Evolutionary conservation across 1,140 invertebrate species (phyloP), one percentile per base, ranked within the genome.

Genomic region (Melitaea cinxia): DNA sequence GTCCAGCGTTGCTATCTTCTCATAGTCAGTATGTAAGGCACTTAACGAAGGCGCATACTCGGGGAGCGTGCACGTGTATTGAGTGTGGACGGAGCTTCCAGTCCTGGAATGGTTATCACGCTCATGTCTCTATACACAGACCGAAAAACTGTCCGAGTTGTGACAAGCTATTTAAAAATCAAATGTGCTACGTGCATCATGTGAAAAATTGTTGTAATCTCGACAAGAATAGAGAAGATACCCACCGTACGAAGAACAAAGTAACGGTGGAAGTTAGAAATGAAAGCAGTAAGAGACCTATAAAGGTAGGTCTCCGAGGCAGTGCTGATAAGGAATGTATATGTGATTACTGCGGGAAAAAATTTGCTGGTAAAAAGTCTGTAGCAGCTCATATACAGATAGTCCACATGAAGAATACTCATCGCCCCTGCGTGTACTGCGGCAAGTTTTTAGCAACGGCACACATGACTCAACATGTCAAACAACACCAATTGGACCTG

Each of bases 271-370:
- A 75, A 45, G 77, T 81, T 5, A 70, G 65, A 14, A 83, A 77
- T 61, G 68, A 67, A 17, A 67, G 24, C 5, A 77, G 63, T 6
- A 67, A 77, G 4, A 75, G 68, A 30, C 76, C 66, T 28, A 64
- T 81, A 4, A 78, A 73, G 64, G 81, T 85, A 4, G 86, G 84
- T 7, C n/a, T 78, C 23, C 62, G 80, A 5, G 85, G 86, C 0
- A 81, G 77, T 14, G 60, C 65, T 0, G 56, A 78, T 21, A 77
- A 65, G 2, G 73, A 80, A 58, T 88, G 82, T 49, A 75, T 83
- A 26, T 88, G 87, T 54, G 83, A 88, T 52, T 80, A 86, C 37
- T 89, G 87, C 19, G 73, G 75, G 0, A 89, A 87, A 50, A 80
- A 58, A 19, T 86, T 84, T 57, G 71, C 78, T 0, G 76, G 73